phyloP scores from a whole-genome alignment of 2,113 vertebrate genomes.

The Ophthalmotilapia sp. region DNA sequence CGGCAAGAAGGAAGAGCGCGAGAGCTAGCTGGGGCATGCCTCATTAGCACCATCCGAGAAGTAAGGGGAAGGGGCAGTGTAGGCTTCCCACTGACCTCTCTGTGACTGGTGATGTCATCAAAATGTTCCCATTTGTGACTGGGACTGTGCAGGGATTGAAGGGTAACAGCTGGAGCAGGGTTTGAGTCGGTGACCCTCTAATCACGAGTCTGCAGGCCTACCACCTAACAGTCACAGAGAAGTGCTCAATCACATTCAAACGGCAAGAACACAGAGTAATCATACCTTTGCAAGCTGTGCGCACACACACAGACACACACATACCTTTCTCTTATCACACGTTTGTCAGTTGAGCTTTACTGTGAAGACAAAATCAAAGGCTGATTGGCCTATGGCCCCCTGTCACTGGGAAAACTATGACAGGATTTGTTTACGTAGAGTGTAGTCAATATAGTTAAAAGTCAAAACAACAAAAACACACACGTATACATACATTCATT shows the following conservation, averaged over 20 bases:
- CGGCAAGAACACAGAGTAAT: conserved; percentile 16
- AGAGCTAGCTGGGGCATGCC: neutral
- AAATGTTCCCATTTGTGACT: conserved; percentile 36
- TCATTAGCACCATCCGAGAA: conserved; percentile 59
- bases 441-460: neutral
- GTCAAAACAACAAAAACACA: conserved; percentile 3
- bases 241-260: conserved; percentile 35
- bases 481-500: neutral
- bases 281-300: neutral
- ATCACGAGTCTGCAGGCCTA: conserved; percentile 42
- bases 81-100: conserved; percentile 42
- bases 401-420: conserved; percentile 54
- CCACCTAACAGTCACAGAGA: conserved; percentile 38
- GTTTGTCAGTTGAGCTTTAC: conserved; percentile 20
- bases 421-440: conserved; percentile 56
- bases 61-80: conserved; percentile 40
- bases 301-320: neutral
- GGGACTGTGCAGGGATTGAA: conserved; percentile 11
- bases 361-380: conserved; percentile 45
- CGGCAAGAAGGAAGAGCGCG: conserved; percentile 6
- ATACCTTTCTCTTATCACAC: conserved; percentile 18
- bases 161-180: conserved; percentile 45
- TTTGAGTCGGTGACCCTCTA: conserved; percentile 47
- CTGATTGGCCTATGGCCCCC: conserved; percentile 35
- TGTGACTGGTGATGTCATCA: conserved; percentile 62